Evolutionary conservation across 2,888 invertebrate genomes (phyloP).

Genomic region (Protodeltote pygarga): DNA sequence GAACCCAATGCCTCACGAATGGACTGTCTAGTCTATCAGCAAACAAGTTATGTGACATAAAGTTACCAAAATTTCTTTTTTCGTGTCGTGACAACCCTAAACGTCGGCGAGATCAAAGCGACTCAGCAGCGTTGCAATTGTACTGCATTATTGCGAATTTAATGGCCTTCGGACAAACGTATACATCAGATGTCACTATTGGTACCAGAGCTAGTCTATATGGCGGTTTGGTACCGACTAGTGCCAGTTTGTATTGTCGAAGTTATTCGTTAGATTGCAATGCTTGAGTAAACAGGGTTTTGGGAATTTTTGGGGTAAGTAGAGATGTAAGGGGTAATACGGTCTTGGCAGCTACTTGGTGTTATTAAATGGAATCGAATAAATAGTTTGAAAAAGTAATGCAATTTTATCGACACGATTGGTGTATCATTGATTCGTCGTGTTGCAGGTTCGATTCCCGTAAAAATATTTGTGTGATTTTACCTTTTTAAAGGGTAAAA

Average conservation of each 20-base stretch:
- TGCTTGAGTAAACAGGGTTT: slow-evolving; percentile 23
- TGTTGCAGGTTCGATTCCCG: too few relatives aligned
- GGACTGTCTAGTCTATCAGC: too few relatives aligned
- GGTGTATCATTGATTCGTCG: too few relatives aligned
- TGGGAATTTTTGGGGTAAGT: slow-evolving; percentile 6
- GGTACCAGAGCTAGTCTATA: slow-evolving; percentile 20
- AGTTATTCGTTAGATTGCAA: slow-evolving; percentile 37
- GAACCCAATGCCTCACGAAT: too few relatives aligned
- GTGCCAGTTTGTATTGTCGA: slow-evolving; percentile 27
- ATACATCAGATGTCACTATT: slow-evolving; percentile 42
- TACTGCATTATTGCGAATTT: slow-evolving; percentile 63
- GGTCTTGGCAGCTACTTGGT: too few relatives aligned
- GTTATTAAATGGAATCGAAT: too few relatives aligned
- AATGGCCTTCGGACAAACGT: slow-evolving; percentile 56
- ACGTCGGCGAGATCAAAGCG: slow-evolving; percentile 37
- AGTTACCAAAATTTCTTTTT: not conserved
- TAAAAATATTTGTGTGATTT: too few relatives aligned
- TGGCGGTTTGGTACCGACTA: slow-evolving; percentile 8
- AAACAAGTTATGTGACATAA: too few relatives aligned
- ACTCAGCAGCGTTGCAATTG: slow-evolving; percentile 53
- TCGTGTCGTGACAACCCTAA: slow-evolving; percentile 48
- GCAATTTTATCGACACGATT: too few relatives aligned
- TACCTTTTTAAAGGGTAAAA: too few relatives aligned
- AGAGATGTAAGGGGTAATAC: not conserved
- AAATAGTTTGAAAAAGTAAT: too few relatives aligned